Evolutionary conservation across 1,140 invertebrate species (phyloP).

Genomic region (Aphelenchoides besseyi): DNA sequence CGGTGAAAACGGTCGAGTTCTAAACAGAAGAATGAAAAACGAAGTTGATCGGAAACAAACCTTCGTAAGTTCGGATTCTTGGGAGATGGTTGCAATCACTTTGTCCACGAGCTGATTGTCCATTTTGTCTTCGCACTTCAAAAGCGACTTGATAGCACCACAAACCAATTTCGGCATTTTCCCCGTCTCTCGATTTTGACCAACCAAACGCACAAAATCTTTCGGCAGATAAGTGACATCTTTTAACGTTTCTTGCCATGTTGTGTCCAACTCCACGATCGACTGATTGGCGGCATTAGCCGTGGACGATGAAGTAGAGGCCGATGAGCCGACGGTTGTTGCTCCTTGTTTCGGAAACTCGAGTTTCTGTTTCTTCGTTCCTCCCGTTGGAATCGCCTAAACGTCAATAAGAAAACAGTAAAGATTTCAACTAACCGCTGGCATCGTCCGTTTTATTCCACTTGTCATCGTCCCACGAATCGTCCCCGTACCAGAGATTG

Average conservation of each 20-base stretch:
- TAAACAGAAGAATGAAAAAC: neutral
- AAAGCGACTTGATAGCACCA: neutral
- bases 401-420: no score
- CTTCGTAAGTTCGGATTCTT: neutral
- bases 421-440: no score
- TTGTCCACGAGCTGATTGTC: neutral
- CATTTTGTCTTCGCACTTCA: neutral
- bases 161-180: neutral
- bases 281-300: neutral
- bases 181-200: neutral
- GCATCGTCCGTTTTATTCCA: no score
- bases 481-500: no score
- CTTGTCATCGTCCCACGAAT: no score
- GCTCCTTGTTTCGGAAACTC: slow-evolving; percentile 1
- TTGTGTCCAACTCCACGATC: neutral
- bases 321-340: neutral
- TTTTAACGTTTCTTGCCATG: neutral
- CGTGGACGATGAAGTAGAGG: neutral
- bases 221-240: neutral
- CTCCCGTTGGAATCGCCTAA: no score
- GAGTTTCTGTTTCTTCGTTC: neutral
- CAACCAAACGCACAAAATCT: neutral
- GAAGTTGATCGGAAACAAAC: no score
- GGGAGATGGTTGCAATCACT: neutral
- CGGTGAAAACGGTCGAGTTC: neutral